Percentiles rank a stretch among this genome's conserved stretches.
Conservation (phyloP, 2,888 invertebrate genomes). For the Drosophila affinis region DNA sequence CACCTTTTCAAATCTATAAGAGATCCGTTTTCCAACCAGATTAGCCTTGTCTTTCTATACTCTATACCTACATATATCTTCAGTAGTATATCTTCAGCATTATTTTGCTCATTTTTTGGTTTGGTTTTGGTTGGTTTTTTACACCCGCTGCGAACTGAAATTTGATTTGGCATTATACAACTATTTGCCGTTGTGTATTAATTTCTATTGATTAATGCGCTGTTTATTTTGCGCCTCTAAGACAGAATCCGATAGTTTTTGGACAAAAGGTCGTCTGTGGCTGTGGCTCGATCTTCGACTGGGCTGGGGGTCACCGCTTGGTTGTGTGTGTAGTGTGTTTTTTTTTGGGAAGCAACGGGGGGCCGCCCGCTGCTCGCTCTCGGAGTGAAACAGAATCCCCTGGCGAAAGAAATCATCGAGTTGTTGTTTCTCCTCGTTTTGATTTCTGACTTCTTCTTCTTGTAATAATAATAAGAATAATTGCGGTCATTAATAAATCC, state of each 20-base stretch:
- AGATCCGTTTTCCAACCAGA: slow-evolving; percentile 11
- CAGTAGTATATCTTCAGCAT: slow-evolving; percentile 8
- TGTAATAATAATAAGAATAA: slow-evolving; percentile 77
- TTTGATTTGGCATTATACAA: slow-evolving; percentile 74
- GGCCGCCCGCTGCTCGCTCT: slow-evolving; percentile 62
- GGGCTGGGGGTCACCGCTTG: slow-evolving; percentile 48
- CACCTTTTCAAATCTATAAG: slow-evolving; percentile 21
- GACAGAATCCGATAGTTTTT: slow-evolving; percentile 47
- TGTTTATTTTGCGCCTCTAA: slow-evolving; percentile 73
- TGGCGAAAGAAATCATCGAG: slow-evolving; percentile 68
- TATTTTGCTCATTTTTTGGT: slow-evolving; percentile 37
- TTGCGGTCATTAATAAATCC: slow-evolving; percentile 77
- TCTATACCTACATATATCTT: neutral
- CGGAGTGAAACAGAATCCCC: slow-evolving; percentile 51
- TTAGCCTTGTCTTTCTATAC: slow-evolving; percentile 31
- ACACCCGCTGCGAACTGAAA: slow-evolving; percentile 54
- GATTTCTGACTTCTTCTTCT: slow-evolving; percentile 43
- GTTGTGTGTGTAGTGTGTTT: slow-evolving; percentile 40
- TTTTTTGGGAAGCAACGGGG: slow-evolving; percentile 61
- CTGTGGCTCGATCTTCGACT: slow-evolving; percentile 19
- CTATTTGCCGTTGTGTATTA: slow-evolving; percentile 73
- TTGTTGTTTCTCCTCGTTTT: slow-evolving; percentile 36
- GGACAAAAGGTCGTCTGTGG: slow-evolving; percentile 33
- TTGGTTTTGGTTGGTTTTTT: slow-evolving; percentile 15
- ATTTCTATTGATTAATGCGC: slow-evolving; percentile 74